Percentiles rank a stretch among this genome's conserved stretches.
phyloP scores from a whole-genome alignment of 2,113 vertebrate genomes.

The Syngnathus typhle region DNA sequence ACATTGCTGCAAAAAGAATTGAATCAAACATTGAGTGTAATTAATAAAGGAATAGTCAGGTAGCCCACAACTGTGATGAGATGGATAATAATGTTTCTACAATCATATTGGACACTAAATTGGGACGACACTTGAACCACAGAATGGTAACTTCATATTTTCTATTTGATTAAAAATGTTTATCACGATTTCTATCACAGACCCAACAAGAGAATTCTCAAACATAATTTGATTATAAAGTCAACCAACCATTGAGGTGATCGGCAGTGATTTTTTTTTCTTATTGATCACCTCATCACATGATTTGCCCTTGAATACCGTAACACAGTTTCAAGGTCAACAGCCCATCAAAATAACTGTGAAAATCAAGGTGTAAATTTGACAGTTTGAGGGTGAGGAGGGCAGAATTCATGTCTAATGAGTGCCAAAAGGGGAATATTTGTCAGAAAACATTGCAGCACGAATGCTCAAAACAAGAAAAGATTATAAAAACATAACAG shows the following conservation, averaged over 20 bases:
- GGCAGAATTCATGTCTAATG: slow-evolving; percentile 13
- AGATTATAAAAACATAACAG: slow-evolving; percentile 2
- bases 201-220: not conserved
- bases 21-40: slow-evolving; percentile 3
- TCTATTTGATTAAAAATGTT: too few species aligned
- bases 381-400: slow-evolving; percentile 13
- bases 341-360: slow-evolving; percentile 31
- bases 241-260: slow-evolving; percentile 5
- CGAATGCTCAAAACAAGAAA: not conserved
- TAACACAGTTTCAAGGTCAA: slow-evolving; percentile 20
- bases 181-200: too few species aligned
- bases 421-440: slow-evolving; percentile 11
- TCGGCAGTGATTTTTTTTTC: slow-evolving; percentile 1
- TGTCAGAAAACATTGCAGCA: not conserved
- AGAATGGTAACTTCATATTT: too few species aligned
- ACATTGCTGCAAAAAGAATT: slow-evolving; percentile 10
- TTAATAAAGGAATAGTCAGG: not conserved
- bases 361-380: slow-evolving; percentile 11
- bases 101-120: not conserved
- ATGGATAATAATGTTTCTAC: not conserved
- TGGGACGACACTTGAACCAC: not conserved
- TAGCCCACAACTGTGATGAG: slow-evolving; percentile 7
- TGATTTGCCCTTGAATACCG: slow-evolving; percentile 21
- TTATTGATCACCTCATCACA: slow-evolving; percentile 10
- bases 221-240: not conserved